A percentile compares a stretch with the other conserved stretches of the same genome.
Evolutionary conservation across 2,888 invertebrate genomes (phyloP).

Genomic region (Tenthredo amoena): DNA sequence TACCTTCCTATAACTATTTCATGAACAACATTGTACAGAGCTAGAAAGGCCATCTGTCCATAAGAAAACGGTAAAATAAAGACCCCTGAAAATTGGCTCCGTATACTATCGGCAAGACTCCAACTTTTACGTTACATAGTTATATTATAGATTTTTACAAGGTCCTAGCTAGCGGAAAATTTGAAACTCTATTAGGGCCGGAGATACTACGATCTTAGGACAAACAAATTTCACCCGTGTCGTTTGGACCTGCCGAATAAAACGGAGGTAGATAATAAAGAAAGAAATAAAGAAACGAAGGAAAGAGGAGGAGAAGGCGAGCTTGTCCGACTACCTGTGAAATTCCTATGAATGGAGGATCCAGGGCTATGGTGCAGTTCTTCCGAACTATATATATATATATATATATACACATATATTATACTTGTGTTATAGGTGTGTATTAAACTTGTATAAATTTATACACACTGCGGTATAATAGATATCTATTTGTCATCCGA

Average conservation of each 20-base stretch:
- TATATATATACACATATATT: background rate
- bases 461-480: background rate
- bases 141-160: background rate
- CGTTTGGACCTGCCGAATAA: background rate
- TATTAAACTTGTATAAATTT: background rate
- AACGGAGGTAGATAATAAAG: slow-evolving; percentile 16
- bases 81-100: background rate
- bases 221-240: slow-evolving; percentile 35
- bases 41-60: background rate
- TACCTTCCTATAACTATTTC: background rate
- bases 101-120: background rate
- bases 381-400: background rate
- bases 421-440: slow-evolving; percentile 17
- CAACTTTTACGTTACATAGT: background rate
- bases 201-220: background rate
- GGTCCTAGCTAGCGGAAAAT: slow-evolving; percentile 26
- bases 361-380: slow-evolving; percentile 29
- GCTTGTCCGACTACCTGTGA: slow-evolving; percentile 75
- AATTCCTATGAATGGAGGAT: slow-evolving; percentile 73
- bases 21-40: background rate
- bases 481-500: slow-evolving; percentile 37
- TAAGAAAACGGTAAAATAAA: slow-evolving; percentile 34
- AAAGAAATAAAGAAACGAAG: slow-evolving; percentile 23
- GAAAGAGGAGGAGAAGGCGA: slow-evolving; percentile 55
- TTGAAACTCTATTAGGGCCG: slow-evolving; percentile 29